A percentile compares a stretch with the other conserved stretches of the same genome.
phyloP scores from a whole-genome alignment of 2,797 vertebrate species.

The Enteromius unitaeniatus region DNA sequence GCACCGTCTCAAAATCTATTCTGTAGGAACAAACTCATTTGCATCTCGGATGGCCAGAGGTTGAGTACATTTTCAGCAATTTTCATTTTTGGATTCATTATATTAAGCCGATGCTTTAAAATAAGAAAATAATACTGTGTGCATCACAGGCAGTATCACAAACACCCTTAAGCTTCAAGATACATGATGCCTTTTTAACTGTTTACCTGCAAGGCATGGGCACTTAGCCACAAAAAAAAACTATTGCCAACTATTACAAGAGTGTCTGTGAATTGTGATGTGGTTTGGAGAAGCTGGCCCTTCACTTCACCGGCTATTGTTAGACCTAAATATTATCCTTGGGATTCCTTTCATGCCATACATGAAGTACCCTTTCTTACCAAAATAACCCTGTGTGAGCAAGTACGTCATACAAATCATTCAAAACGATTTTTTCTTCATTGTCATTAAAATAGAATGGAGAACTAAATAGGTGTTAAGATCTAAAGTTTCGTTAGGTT shows the following conservation, averaged over 20 bases:
- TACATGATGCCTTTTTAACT: background rate
- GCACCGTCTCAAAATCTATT: background rate
- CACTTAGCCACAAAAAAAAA: background rate
- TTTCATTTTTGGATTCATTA: background rate
- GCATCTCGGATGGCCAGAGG: background rate
- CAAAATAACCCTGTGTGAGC: conserved; percentile 28
- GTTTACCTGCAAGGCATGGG: background rate
- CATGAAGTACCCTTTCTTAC: conserved; percentile 21
- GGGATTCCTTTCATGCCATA: conserved; percentile 62
- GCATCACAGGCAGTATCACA: background rate
- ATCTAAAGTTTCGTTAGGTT: background rate
- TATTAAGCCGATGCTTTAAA: background rate
- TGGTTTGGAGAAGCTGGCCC: conserved; percentile 64
- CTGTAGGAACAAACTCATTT: background rate
- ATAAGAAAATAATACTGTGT: background rate
- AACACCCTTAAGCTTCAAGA: background rate
- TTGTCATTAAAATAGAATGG: background rate
- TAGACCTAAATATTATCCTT: conserved; percentile 69
- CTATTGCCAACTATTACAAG: background rate
- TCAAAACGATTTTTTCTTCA: background rate
- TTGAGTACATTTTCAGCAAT: background rate
- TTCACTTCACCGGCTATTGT: conserved; percentile 72
- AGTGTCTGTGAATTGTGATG: conserved; percentile 28
- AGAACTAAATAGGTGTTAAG: background rate
- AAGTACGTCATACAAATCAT: background rate